Base-by-base conservation (phyloP, 2,888 invertebrate species). In the Netelia inedita region DNA sequence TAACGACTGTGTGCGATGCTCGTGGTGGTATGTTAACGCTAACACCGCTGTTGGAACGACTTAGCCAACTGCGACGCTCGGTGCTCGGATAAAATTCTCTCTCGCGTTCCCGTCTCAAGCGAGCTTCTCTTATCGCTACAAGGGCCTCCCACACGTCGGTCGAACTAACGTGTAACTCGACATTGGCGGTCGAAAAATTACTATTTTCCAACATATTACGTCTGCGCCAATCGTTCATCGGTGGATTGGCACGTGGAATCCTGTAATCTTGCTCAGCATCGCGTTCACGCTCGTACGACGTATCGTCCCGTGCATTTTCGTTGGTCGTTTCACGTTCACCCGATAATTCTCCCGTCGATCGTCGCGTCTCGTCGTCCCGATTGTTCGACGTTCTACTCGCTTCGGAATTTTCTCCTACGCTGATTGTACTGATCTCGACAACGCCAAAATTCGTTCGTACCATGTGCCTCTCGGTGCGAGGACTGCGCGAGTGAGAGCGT, bases 131-230 rank as follows among this genome's bases (percentile, higher is more conserved):
- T 85, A 96, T 95, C 5, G 96, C 95, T 69, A 96, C 95, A 21
- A 96, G 94, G 11, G 96, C 96, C 91, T 96, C 96, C 96, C 96
- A 96, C 35, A 96, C 95, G 89, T 96, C 96, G 86, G 95, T 95
- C 87, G 91, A 88, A 89, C 93, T 92, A 1, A 94, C 93, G 76
- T 94, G 94, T 8, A 94, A 86, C 78, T 94, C 94, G 14, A 94
- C 91, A 65, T 93, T 94, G 14, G 91, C 90, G 0, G 91, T 90
- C 0, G 93, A 90, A 59, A 91, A 91, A 46, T 89, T 90, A 16
- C 88, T 89, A 16, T 91, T 91, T 21, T 92, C 91, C 5, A 91
- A 88, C 61, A 90, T 88, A 43, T 83, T 88, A n/a, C 91, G 89
- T 2, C 90, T 87, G 19, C 92, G 87, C 16, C 89, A 76, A 41